phyloP scores from a whole-genome alignment of 2,797 vertebrate species.

The Mionectes olivaceus region DNA sequence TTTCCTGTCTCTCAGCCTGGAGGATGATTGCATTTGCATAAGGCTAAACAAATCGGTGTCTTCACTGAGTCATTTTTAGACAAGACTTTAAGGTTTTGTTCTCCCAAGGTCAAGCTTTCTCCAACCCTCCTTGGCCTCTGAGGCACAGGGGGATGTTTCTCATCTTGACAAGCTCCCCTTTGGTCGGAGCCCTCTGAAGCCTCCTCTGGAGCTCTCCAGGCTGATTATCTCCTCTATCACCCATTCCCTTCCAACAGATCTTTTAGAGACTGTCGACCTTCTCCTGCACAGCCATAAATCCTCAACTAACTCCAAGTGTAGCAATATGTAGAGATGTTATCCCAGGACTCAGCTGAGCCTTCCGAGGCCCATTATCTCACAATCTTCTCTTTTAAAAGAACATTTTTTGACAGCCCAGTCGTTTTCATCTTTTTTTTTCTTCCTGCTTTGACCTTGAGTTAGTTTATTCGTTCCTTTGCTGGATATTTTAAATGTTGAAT shows the following conservation, averaged over 20 bases:
- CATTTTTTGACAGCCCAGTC: slow-evolving; percentile 24
- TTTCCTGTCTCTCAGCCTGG: not conserved
- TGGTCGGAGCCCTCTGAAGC: not conserved
- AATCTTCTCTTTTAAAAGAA: slow-evolving; percentile 27
- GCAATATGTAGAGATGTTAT: slow-evolving; percentile 61
- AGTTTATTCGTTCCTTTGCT: slow-evolving; percentile 6
- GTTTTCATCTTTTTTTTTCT: not conserved
- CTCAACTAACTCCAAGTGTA: slow-evolving; percentile 14
- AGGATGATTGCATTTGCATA: slow-evolving; percentile 16
- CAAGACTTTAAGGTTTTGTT: not conserved
- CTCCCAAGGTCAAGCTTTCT: not conserved
- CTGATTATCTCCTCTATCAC: not conserved
- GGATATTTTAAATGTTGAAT: not conserved
- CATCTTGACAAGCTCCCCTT: not conserved
- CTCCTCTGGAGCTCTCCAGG: not conserved
- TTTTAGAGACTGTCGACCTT: not conserved
- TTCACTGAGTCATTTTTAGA: not conserved
- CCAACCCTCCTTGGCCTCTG: not conserved
- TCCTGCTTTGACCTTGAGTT: slow-evolving; percentile 42
- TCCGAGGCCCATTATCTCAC: slow-evolving; percentile 41
- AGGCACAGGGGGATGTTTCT: not conserved
- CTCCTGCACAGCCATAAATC: slow-evolving; percentile 63
- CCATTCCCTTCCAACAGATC: slow-evolving; percentile 18
- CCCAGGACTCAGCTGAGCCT: slow-evolving; percentile 13
- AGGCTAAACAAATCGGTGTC: not conserved